Base-by-base conservation (phyloP, 2,797 vertebrate genomes). In the Gobionotothen gibberifrons region DNA sequence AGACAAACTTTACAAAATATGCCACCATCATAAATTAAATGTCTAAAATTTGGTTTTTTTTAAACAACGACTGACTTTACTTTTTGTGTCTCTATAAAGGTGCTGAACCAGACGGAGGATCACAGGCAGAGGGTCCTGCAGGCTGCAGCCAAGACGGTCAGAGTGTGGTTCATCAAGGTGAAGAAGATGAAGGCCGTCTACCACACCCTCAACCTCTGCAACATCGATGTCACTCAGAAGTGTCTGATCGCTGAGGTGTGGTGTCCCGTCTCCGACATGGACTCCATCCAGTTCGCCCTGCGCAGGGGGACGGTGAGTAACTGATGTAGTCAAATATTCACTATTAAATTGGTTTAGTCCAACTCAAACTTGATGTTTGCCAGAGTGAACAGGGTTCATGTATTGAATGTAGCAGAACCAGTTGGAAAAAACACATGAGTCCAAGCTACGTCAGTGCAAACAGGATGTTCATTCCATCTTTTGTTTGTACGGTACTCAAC, bases 101-200 rank as follows among this genome's bases (percentile, higher is more conserved):
- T 99, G 85, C 92, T 99, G 86, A 99, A 97, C 93, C 98, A 99
- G 92, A 99, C 98, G 0, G 98, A 99, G 90, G 98, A 99, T 83
- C 98, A 99, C 84, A 94, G 97, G 17, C 98, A 99, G 86, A 92
- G 98, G 76, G 98, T 99, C 74, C 90, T 99, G 69, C 97, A 99
- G 91, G 98, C 98, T 0, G 97, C 97, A 0, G 96, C 98, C 43
- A 99, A 99, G 88, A 98, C 95, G 0, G 92, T 98, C 58, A 93
- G 98, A 0, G 97, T 99, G 49, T 99, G 98, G 98, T 98, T 99
- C 93, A 98, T 99, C 92, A 99, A 99, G 74, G 98, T 99, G 61
- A 89, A 97, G 84, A 99, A 99, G 93, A 99, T 99, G 98, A 99
- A 99, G 94, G 98, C 98, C 22, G 97, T 99, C 90, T 99, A 99